Percentiles rank a stretch among this genome's conserved stretches.
Evolutionary conservation across 2,113 vertebrate genomes (phyloP).

Genomic region (Empidonax alnorum): DNA sequence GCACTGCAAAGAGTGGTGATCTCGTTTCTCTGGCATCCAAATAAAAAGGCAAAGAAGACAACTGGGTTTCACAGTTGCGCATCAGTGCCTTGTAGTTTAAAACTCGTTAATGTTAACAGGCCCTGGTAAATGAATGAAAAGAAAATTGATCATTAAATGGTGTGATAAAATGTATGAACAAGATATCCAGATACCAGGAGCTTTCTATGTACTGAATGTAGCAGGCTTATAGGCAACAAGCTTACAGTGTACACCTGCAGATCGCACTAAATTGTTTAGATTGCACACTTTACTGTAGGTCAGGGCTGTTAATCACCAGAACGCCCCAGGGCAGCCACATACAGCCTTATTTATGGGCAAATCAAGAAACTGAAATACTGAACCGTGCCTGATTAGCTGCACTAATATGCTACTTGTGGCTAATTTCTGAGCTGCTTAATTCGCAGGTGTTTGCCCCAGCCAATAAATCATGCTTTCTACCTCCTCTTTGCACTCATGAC

Average conservation of each 20-base stretch:
- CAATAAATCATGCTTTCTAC: constrained; percentile 86
- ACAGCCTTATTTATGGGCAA: constrained; percentile 90
- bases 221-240: constrained; percentile 28
- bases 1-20: neutral
- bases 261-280: constrained; percentile 65
- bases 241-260: constrained; percentile 62
- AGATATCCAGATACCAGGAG: neutral
- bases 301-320: constrained; percentile 91
- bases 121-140: constrained; percentile 47
- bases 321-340: constrained; percentile 84
- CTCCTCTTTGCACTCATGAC: constrained; percentile 69
- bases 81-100: neutral
- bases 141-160: constrained; percentile 57
- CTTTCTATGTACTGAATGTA: neutral
- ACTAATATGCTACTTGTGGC: constrained; percentile 99
- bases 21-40: neutral
- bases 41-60: neutral
- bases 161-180: constrained; percentile 53
- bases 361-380: constrained; percentile 92
- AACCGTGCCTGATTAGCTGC: constrained; percentile 94
- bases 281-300: constrained; percentile 86
- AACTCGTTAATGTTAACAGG: constrained; percentile 20
- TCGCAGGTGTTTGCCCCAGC: constrained; percentile 91
- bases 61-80: neutral
- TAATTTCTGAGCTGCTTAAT: constrained; percentile 93